These are phyloP conservation scores for Prietella phreatophila DNA, from an alignment of 2,113 vertebrate species.

Conservation along the genomic window DNA sequence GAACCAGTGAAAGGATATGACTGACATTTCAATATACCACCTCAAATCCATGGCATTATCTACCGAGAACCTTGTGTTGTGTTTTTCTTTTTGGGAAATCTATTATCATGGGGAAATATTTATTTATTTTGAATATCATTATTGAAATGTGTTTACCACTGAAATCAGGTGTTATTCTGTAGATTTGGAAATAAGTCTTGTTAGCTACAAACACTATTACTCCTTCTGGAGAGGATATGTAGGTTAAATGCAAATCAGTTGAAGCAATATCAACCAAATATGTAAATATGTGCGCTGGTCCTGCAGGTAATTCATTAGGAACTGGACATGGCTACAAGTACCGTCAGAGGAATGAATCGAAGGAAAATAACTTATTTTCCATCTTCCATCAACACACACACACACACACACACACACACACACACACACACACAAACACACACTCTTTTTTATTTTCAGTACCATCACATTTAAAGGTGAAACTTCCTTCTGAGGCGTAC, in stretches of 20 bases:
- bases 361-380: conserved; percentile 6
- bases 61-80: conserved; percentile 4
- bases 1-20: conserved; percentile 33
- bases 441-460: neutral
- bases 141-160: neutral
- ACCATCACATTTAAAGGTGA: neutral
- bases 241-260: conserved; percentile 75
- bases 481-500: neutral
- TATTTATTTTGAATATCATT: neutral
- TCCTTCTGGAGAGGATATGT: conserved; percentile 63
- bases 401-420: conserved; percentile 2
- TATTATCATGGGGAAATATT: conserved; percentile 6
- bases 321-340: conserved; percentile 47
- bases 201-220: conserved; percentile 39
- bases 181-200: neutral
- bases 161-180: neutral
- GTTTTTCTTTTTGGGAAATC: neutral
- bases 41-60: conserved; percentile 27
- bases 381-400: neutral
- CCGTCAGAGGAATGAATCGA: conserved; percentile 48
- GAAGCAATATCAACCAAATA: conserved; percentile 59
- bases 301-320: conserved; percentile 67
- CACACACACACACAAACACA: neutral
- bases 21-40: conserved; percentile 42
- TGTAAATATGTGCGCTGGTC: conserved; percentile 60